Conservation (phyloP, 1,140 invertebrate genomes). For the Bombus sibiricus region DNA sequence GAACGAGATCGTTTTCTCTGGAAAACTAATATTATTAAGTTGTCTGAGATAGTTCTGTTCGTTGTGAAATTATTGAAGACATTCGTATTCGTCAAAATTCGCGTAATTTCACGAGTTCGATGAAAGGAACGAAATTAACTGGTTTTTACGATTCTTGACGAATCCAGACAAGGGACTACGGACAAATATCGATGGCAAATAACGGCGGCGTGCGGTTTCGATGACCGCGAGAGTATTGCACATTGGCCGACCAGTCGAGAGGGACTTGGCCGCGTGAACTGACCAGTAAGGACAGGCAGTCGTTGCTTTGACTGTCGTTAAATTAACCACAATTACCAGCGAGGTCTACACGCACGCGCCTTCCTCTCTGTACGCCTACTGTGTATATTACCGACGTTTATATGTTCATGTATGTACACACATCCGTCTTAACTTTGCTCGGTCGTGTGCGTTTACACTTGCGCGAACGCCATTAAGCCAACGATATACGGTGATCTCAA, state of each 20-base stretch:
- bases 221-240: background rate
- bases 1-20: constrained; percentile 2
- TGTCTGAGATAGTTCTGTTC: background rate
- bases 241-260: constrained; percentile 28
- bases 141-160: background rate
- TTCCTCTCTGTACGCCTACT: constrained; percentile 45
- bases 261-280: constrained; percentile 64
- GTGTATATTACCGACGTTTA: constrained; percentile 28
- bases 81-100: no score
- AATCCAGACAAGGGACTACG: background rate
- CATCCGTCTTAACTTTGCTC: constrained; percentile 41
- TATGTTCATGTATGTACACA: constrained; percentile 14
- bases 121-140: background rate
- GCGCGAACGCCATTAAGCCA: constrained; percentile 13
- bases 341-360: constrained; percentile 59
- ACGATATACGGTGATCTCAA: background rate
- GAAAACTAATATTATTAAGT: background rate
- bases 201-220: constrained; percentile 28
- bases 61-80: background rate
- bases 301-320: constrained; percentile 73
- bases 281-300: constrained; percentile 65
- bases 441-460: constrained; percentile 13
- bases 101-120: background rate
- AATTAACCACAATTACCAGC: constrained; percentile 78
- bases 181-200: constrained; percentile 11